Percentiles rank a stretch among this genome's conserved stretches.
These are phyloP conservation scores for Horisme vitalbata DNA, from an alignment of 2,888 invertebrate species.

Conservation along the genomic window DNA sequence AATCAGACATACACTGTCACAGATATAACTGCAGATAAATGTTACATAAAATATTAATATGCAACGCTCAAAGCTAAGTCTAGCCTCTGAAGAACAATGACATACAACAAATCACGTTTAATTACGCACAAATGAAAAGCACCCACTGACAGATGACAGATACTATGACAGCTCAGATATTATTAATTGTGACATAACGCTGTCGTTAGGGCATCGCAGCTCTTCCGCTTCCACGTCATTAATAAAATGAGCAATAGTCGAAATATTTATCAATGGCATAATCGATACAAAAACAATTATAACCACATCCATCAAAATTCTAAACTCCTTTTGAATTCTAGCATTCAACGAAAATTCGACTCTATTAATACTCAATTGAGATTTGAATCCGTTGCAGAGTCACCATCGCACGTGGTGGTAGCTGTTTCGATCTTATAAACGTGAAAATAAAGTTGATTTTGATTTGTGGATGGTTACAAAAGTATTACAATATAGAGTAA, in stretches of 20 bases:
- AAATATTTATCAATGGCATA: slow-evolving; percentile 83
- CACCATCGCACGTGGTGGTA: background rate
- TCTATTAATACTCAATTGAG: slow-evolving; percentile 41
- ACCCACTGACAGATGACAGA: slow-evolving; percentile 60
- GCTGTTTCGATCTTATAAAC: slow-evolving; percentile 24
- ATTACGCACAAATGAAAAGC: slow-evolving; percentile 64
- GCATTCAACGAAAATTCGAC: slow-evolving; percentile 20
- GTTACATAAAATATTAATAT: no score
- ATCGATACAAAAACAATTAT: slow-evolving; percentile 83
- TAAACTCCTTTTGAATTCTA: slow-evolving; percentile 58
- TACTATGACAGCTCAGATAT: slow-evolving; percentile 79
- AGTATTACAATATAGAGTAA: slow-evolving; percentile 69
- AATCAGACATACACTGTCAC: slow-evolving; percentile 7
- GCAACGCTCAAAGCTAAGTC: slow-evolving; percentile 5
- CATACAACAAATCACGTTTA: slow-evolving; percentile 49
- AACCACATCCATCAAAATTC: slow-evolving; percentile 81
- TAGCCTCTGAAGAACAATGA: slow-evolving; percentile 15
- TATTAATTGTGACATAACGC: slow-evolving; percentile 79
- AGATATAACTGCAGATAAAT: no score
- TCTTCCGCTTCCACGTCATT: slow-evolving; percentile 81
- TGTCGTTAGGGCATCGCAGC: slow-evolving; percentile 71
- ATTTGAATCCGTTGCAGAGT: slow-evolving; percentile 42
- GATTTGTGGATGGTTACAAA: slow-evolving; percentile 34
- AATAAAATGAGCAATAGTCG: slow-evolving; percentile 82
- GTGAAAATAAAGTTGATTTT: slow-evolving; percentile 46